Base-by-base conservation (phyloP, 1,140 invertebrate species). In the Leguminivora glycinivorella region DNA sequence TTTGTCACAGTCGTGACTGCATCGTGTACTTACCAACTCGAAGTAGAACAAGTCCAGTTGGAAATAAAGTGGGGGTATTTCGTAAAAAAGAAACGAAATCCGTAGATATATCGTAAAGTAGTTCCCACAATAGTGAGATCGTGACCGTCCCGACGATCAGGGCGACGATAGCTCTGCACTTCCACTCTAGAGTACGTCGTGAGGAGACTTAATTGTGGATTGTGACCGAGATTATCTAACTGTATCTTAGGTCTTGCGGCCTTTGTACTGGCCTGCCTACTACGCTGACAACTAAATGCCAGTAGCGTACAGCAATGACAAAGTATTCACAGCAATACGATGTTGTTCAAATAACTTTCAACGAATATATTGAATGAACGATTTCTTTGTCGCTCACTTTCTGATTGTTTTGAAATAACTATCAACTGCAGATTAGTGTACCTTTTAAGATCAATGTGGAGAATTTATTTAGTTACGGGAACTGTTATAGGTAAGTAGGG, bases 71-170 rank as follows among this genome's bases (percentile, higher is more conserved):
- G 26, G 26, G 58, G 58, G 58, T 7, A 29, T 63, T 63, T 63
- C 58, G 58, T 63, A 29, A 63, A 63, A 29, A 63, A 63, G 58
- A 63, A 63, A 63, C 58, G 25, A 63, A 29, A 29, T 63, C 26
- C 58, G 58, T 63, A 63, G 58, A 63, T 29, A 63, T 63, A 63
- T 63, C 58, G 58, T 63, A 31, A 31, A 63, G 58, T 63, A 69
- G 76, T 85, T 84, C 78, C 80, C 82, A 83, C 81, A 83, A 83
- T 74, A 80, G 76, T 70, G 38, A 76, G 75, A 81, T 88, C 85
- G 85, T 88, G 85, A 88, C 83, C 76, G 76, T 72, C 73, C 66
- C 66, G 71, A 70, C 70, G 83, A 85, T 85, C 72, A 69, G 78
- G 75, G 78, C 67, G 58, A 69, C 71, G 84, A 88, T 85, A 83